Evolutionary conservation across 2,888 invertebrate genomes (phyloP).

Genomic region (Trichacis sp.): DNA sequence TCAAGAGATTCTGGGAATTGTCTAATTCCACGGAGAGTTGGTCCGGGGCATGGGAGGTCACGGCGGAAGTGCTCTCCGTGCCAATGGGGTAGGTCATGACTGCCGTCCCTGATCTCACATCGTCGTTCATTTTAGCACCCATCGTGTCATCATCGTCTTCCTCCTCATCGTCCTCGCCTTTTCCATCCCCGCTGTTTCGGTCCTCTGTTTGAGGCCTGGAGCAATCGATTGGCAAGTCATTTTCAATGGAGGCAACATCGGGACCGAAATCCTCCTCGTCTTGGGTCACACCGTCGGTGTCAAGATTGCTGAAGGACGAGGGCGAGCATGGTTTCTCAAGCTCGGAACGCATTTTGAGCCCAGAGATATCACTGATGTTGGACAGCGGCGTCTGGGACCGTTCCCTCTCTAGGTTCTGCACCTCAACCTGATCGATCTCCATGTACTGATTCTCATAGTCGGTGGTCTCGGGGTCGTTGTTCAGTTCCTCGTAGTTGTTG

Average conservation of each 20-base stretch:
- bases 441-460: too few relatives aligned
- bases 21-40: constrained; percentile 38
- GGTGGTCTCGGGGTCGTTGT: constrained; percentile 61
- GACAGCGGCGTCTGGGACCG: constrained; percentile 58
- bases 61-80: constrained; percentile 20
- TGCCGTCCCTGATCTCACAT: constrained; percentile 1
- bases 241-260: constrained; percentile 42
- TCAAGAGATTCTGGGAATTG: constrained; percentile 46
- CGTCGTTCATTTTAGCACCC: not conserved
- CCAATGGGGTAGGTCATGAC: constrained; percentile 19
- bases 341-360: constrained; percentile 57
- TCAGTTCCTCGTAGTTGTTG: constrained; percentile 59
- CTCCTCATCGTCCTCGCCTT: constrained; percentile 18
- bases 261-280: constrained; percentile 53
- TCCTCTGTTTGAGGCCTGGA: constrained; percentile 44
- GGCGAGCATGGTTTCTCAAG: constrained; percentile 68
- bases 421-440: constrained; percentile 60
- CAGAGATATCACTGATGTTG: constrained; percentile 57
- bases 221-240: constrained; percentile 54
- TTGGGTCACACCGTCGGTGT: constrained; percentile 51
- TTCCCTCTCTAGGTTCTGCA: constrained; percentile 45
- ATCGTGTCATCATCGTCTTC: constrained; percentile 8
- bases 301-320: constrained; percentile 56
- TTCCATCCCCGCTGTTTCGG: constrained; percentile 16
- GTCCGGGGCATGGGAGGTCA: constrained; percentile 29